These are phyloP conservation scores for Caradrina clavipalpis DNA, from an alignment of 2,888 invertebrate species.

Conservation along the genomic window DNA sequence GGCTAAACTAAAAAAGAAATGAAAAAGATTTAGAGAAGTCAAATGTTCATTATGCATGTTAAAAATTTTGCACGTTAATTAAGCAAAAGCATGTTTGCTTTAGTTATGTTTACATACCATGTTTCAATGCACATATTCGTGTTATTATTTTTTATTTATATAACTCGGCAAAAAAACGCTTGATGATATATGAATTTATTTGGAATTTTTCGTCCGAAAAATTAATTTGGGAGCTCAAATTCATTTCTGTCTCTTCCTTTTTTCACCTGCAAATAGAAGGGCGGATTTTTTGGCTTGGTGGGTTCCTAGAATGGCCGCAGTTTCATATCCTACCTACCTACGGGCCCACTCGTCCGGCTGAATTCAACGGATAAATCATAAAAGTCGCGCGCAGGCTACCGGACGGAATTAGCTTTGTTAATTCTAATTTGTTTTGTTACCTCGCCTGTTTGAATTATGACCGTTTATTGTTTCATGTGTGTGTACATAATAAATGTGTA, in stretches of 20 bases:
- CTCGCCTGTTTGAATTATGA: constrained; percentile 63
- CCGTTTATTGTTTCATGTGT: constrained; percentile 71
- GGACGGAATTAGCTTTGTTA: constrained; percentile 76
- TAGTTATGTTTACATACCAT: too few relatives aligned
- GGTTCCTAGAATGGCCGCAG: background rate
- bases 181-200: background rate
- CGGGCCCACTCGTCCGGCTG: constrained; percentile 59
- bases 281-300: background rate
- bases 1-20: background rate
- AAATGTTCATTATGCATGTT: background rate
- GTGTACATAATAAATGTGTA: constrained; percentile 62
- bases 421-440: constrained; percentile 76
- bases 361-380: constrained; percentile 79
- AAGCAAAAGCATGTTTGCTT: too few relatives aligned
- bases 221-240: constrained; percentile 1
- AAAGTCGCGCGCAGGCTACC: constrained; percentile 71
- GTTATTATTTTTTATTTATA: too few relatives aligned
- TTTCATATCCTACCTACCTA: constrained; percentile 38
- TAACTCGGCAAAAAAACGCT: too few relatives aligned
- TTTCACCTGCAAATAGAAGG: background rate
- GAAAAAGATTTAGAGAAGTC: background rate
- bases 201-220: background rate
- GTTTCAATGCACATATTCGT: too few relatives aligned
- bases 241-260: background rate
- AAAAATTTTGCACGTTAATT: too few relatives aligned